Conservation (phyloP, 2,797 vertebrate genomes). For the Anguilla marmorata region DNA sequence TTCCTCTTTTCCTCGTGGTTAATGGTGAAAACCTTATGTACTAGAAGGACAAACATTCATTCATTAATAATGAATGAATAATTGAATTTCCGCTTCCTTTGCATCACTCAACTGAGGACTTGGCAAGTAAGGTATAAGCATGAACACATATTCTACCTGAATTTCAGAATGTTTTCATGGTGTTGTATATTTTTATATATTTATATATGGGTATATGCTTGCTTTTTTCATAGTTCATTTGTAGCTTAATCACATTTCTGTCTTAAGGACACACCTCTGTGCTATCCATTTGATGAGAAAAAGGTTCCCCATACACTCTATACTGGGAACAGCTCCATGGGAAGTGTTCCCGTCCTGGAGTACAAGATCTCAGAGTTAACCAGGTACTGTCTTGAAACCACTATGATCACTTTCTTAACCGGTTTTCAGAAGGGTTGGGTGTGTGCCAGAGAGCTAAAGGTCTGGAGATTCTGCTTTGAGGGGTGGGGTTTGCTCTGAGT, state of each 20-base stretch:
- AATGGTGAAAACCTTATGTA: background rate
- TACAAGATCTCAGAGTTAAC: constrained; percentile 21
- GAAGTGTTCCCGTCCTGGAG: constrained; percentile 8
- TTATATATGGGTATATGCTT: background rate
- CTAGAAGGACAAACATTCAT: background rate
- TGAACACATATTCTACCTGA: background rate
- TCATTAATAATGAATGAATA: background rate
- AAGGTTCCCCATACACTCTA: constrained; percentile 15
- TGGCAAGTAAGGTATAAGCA: background rate
- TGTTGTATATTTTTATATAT: background rate
- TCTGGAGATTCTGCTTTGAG: background rate
- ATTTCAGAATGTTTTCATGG: background rate
- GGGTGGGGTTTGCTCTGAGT: background rate
- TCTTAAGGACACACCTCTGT: constrained; percentile 15
- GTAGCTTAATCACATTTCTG: background rate
- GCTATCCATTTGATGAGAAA: constrained; percentile 18
- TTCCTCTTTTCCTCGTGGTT: background rate
- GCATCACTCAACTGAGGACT: background rate
- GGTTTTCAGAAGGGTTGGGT: background rate
- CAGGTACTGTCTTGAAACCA: background rate
- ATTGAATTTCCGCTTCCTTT: background rate
- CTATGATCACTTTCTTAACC: background rate
- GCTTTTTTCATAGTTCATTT: background rate
- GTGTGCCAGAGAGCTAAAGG: background rate
- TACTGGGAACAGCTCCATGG: background rate